Conservation (phyloP, 2,888 invertebrate species). For the Micoletzkya japonica region DNA sequence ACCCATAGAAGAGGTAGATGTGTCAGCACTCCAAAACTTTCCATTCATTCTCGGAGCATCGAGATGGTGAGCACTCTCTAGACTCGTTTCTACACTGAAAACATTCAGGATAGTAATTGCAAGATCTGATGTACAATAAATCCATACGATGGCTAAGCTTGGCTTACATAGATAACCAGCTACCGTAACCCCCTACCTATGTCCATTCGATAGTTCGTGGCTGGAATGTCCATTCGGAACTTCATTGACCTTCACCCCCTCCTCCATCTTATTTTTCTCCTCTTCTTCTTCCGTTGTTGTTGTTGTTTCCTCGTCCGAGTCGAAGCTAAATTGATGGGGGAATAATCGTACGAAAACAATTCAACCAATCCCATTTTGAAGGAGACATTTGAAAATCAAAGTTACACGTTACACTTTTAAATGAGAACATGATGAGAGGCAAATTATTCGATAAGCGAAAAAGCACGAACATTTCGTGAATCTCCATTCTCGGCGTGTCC, state of each 20-base stretch:
- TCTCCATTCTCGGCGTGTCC: conserved; percentile 15
- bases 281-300: not conserved
- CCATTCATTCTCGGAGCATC: too few relatives aligned
- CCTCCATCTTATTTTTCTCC: not conserved
- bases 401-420: not conserved
- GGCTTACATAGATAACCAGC: too few relatives aligned
- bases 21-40: too few relatives aligned
- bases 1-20: too few relatives aligned
- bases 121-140: too few relatives aligned
- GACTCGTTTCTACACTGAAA: too few relatives aligned
- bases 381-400: not conserved
- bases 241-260: not conserved
- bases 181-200: too few relatives aligned
- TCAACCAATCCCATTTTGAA: not conserved
- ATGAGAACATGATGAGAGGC: not conserved
- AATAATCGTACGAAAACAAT: not conserved
- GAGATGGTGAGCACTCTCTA: too few relatives aligned
- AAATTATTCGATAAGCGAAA: not conserved
- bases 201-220: too few relatives aligned
- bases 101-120: too few relatives aligned
- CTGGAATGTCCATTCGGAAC: not conserved
- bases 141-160: too few relatives aligned
- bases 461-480: conserved; percentile 12
- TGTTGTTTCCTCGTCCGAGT: not conserved
- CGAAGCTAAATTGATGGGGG: not conserved